Percentiles rank a stretch among this genome's conserved stretches.
phyloP scores from a whole-genome alignment of 1,140 invertebrate species.

The Luehdorfia chinensis region DNA sequence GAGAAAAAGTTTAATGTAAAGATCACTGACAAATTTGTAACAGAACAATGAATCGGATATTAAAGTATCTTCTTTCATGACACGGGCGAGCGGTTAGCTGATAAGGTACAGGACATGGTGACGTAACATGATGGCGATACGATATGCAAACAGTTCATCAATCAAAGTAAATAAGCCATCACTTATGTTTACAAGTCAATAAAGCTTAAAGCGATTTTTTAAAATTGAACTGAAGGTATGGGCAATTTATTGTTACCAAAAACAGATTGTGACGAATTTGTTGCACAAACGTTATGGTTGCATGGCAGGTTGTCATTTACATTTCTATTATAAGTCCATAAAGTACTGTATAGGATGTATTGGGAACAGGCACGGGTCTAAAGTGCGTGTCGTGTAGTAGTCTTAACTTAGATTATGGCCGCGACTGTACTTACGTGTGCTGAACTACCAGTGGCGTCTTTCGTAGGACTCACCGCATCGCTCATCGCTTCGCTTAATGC shows the following conservation, averaged over 20 bases:
- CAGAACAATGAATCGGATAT: conserved; percentile 76
- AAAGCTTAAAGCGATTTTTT: too few species aligned
- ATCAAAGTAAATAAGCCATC: neutral
- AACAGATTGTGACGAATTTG: too few species aligned
- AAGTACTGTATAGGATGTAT: conserved; percentile 13
- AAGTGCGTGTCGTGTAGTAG: conserved; percentile 56
- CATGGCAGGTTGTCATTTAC: too few species aligned
- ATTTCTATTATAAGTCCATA: conserved; percentile 14
- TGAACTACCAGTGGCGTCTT: conserved; percentile 41
- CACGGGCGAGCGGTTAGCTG: conserved; percentile 64
- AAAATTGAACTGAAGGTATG: too few species aligned
- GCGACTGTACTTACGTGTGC: conserved; percentile 42
- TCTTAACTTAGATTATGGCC: conserved; percentile 47
- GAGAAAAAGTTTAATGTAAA: conserved; percentile 74
- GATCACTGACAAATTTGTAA: conserved; percentile 77
- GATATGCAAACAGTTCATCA: conserved; percentile 8
- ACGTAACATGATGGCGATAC: conserved; percentile 13
- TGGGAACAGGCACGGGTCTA: conserved; percentile 13
- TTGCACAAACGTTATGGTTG: too few species aligned
- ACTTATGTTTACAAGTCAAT: neutral
- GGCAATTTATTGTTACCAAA: too few species aligned
- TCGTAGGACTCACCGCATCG: conserved; percentile 34
- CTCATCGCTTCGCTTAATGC: conserved; percentile 67
- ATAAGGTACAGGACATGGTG: conserved; percentile 41
- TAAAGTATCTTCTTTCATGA: conserved; percentile 74